Base-by-base conservation (phyloP, 1,140 invertebrate genomes). In the Eriocheir sinensis region DNA sequence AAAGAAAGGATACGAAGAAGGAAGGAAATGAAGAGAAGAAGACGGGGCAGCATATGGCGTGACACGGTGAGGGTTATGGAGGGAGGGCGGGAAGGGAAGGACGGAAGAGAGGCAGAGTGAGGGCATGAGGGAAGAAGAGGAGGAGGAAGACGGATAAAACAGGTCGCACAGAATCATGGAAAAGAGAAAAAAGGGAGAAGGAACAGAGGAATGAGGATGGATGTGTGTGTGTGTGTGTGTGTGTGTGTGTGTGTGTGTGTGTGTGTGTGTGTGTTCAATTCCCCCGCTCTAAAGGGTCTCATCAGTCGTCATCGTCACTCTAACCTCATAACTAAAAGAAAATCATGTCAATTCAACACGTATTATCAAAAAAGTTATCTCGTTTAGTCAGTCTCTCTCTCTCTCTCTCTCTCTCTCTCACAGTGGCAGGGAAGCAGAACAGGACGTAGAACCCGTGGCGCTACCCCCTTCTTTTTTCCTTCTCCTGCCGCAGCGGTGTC, bases 381-480 rank as follows among this genome's bases (percentile, higher is more conserved):
- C n/a, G n/a, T n/a, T n/a, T n/a, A n/a, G 21, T 72, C 60, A n/a
- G 21, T 72, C 60, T 72, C 60, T 72, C 60, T 72, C 60, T 72
- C 85, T 38, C 85, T 40, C 36, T 38, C 83, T 36, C 34, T 36
- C 34, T 86, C 32, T 86, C 83, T 86, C 83, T 86, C 83, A 34
- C 83, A 34, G n/a, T n/a, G n/a, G n/a, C n/a, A n/a, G n/a, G n/a
- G n/a, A n/a, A n/a, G n/a, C n/a, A n/a, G n/a, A n/a, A n/a, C n/a
- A n/a, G n/a, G n/a, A n/a, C n/a, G n/a, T n/a, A n/a, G n/a, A n/a
- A n/a, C n/a, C n/a, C n/a, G n/a, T n/a, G n/a, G n/a, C n/a, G 30
- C 83, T 86, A n/a, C 34, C 83, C 34, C 83, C 34, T 32, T 86
- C 83, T 86, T 32, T 86, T 32, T 86, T 32, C 34, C 83, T 86